phyloP scores from a whole-genome alignment of 2,888 invertebrate genomes.

The Tenthredo notha region DNA sequence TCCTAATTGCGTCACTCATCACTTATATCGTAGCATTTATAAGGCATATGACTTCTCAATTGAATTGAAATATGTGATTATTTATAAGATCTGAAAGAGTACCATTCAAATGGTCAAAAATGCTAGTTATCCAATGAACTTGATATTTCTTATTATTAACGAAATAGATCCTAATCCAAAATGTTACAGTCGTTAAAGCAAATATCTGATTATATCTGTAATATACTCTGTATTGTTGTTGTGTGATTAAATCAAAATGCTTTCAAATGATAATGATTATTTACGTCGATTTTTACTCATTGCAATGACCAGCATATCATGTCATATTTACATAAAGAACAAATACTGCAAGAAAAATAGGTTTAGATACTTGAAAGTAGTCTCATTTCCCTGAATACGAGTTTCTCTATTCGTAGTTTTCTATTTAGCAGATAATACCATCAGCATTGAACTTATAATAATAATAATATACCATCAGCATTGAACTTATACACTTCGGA shows the following conservation, averaged over 20 bases:
- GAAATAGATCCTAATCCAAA: slow-evolving; percentile 54
- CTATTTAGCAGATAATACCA: background rate
- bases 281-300: background rate
- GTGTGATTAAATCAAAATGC: slow-evolving; percentile 76
- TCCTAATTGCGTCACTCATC: background rate
- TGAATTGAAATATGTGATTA: background rate
- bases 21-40: slow-evolving; percentile 23
- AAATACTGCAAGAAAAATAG: background rate
- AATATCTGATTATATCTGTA: slow-evolving; percentile 75
- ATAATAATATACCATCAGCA: background rate
- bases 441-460: background rate
- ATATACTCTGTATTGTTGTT: slow-evolving; percentile 77
- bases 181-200: slow-evolving; percentile 74
- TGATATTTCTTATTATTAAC: slow-evolving; percentile 22
- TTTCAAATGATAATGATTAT: slow-evolving; percentile 55
- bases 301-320: background rate
- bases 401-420: background rate
- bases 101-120: background rate
- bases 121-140: background rate
- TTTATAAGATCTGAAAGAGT: background rate
- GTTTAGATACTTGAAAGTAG: background rate
- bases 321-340: background rate
- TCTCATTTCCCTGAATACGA: background rate
- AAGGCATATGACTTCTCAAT: background rate
- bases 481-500: background rate